Base-by-base conservation (phyloP, 64 coral and sea anemone species). In the Montipora sp. region DNA sequence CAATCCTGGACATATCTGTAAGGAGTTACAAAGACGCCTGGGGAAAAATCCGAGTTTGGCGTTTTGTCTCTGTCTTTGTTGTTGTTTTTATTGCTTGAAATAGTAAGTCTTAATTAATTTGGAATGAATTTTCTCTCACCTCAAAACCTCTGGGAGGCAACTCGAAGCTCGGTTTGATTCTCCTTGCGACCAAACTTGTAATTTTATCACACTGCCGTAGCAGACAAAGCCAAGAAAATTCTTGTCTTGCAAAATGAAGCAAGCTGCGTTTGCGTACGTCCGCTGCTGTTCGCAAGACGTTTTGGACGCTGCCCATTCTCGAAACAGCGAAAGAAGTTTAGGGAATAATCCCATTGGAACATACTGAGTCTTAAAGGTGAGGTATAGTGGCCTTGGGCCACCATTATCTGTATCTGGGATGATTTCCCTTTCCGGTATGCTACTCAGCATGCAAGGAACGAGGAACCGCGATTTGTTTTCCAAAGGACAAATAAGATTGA, bases 201-300 rank as follows among this genome's bases (percentile, higher is more conserved):
- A 20, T 36, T 71, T 49, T 3, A 85, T 50, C 9, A 85, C 82
- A 12, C 82, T 85, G 8, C 71, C 71, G 63, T 71, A 72, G 65
- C 63, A 71, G 61, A 71, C 8, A 43, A 85, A 50, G 12, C 45
- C 60, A 10, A 85, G 65, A 46, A 72, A 85, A 47, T 70, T 85
- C 65, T 49, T 70, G 61, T 68, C 82, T 8, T 85, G 27, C 47
- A 85, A 72, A 49, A 85, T 47, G 36, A 85, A 85, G 65, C 63
- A 8, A 46, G 82, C 82, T 24, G 63, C 65, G 10, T 85, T 71
- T 3, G 82, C 36, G 46, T n/a, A 71, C 11, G 22, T 70, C 3
- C 65, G 14, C 44, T 13, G 63, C n/a, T 85, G 82, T 3, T 71
- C 65, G 12, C 61, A 71, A 5, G 63, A 49, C 8, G 43, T 85